Percentiles rank a stretch among this genome's conserved stretches.
Evolutionary conservation across 2,113 vertebrate genomes (phyloP).

Genomic region (Myotis brandtii): DNA sequence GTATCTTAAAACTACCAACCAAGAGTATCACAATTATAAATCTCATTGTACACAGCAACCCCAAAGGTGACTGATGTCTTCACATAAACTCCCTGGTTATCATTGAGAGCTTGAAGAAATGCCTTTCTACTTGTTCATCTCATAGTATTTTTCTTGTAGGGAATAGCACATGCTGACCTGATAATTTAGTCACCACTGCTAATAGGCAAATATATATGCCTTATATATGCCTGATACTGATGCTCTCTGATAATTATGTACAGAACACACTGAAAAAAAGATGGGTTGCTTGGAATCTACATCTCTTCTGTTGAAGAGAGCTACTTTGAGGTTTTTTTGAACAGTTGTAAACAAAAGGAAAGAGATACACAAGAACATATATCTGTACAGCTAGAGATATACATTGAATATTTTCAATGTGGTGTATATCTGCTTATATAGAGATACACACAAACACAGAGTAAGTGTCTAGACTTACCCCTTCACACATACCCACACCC

Average conservation of each 20-base stretch:
- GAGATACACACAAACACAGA: constrained; percentile 73
- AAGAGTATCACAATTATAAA: constrained; percentile 82
- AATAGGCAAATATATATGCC: constrained; percentile 60
- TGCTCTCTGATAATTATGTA: constrained; percentile 81
- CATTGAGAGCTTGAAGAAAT: constrained; percentile 69
- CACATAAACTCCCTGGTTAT: constrained; percentile 45
- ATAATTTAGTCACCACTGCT: constrained; percentile 58
- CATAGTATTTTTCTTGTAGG: constrained; percentile 72
- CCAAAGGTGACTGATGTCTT: constrained; percentile 65
- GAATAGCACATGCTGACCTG: constrained; percentile 70
- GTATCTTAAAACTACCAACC: constrained; percentile 86
- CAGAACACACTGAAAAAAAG: constrained; percentile 83
- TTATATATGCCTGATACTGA: constrained; percentile 59
- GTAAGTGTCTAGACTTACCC: constrained; percentile 41
- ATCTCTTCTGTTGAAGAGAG: constrained; percentile 85
- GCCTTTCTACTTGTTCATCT: constrained; percentile 64
- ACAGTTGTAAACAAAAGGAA: constrained; percentile 91
- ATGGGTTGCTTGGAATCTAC: constrained; percentile 85
- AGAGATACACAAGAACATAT: constrained; percentile 68
- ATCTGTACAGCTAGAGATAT: constrained; percentile 56
- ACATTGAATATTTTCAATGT: constrained; percentile 66
- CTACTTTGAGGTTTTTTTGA: constrained; percentile 86
- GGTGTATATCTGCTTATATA: constrained; percentile 75
- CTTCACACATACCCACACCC: constrained; percentile 63
- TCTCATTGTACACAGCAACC: constrained; percentile 86